Percentiles rank a stretch among this genome's conserved stretches.
Evolutionary conservation across 2,113 vertebrate species (phyloP).

Genomic region (Hyperoodon ampullatus): DNA sequence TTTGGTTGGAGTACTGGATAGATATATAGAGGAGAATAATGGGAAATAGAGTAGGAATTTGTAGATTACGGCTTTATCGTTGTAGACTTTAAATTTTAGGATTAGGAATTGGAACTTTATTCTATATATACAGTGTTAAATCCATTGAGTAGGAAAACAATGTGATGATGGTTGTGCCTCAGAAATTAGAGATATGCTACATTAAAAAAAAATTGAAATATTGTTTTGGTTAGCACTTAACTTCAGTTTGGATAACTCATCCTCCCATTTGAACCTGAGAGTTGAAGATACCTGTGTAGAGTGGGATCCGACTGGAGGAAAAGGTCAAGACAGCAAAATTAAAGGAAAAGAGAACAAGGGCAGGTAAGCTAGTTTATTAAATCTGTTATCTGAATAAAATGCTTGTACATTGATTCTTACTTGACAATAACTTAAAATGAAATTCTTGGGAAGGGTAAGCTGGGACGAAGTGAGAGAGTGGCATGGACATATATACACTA

Average conservation of each 20-base stretch:
- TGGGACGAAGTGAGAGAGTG: too few species aligned
- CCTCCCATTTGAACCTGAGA: conserved; percentile 94
- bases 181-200: conserved; percentile 1
- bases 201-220: conserved; percentile 19
- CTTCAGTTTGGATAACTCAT: conserved; percentile 91
- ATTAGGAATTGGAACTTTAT: not conserved
- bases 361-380: conserved; percentile 86
- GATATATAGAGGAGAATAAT: not conserved
- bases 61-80: not conserved
- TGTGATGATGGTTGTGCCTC: not conserved
- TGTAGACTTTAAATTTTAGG: not conserved
- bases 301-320: conserved; percentile 95
- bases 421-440: not conserved
- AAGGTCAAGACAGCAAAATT: conserved; percentile 91
- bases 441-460: not conserved
- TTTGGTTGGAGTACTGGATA: not conserved
- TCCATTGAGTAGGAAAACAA: not conserved
- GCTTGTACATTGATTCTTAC: not conserved
- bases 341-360: conserved; percentile 94
- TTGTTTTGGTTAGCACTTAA: conserved; percentile 88
- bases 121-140: not conserved
- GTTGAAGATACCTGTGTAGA: conserved; percentile 92
- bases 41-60: not conserved
- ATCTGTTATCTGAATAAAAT: not conserved
- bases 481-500: too few species aligned